Evolutionary conservation across 2,797 vertebrate genomes (phyloP).

Genomic region (Pseudomugil tenellus): DNA sequence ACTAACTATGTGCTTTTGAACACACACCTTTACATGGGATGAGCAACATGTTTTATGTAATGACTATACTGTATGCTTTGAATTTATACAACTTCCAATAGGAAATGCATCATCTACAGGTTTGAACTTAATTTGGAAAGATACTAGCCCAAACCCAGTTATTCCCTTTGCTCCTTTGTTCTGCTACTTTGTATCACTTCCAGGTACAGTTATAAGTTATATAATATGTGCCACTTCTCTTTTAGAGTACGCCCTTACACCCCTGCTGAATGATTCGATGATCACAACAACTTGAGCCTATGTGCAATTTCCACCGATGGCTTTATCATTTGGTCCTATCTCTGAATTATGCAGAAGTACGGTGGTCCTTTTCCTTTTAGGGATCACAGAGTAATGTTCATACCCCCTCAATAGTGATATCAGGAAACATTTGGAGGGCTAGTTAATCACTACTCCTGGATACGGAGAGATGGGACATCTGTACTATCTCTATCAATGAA

Average conservation of each 20-base stretch:
- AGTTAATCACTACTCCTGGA: not conserved
- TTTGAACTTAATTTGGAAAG: not conserved
- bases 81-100: not conserved
- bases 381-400: not conserved
- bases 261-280: not conserved
- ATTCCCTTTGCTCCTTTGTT: not conserved
- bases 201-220: not conserved
- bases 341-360: not conserved
- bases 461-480: not conserved
- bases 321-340: not conserved
- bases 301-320: not conserved
- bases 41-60: not conserved
- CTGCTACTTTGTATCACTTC: not conserved
- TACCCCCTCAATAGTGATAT: not conserved
- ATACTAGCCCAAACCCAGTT: not conserved
- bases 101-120: not conserved
- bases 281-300: not conserved
- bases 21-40: not conserved
- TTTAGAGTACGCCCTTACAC: not conserved
- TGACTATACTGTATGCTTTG: not conserved
- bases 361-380: not conserved
- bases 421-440: not conserved
- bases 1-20: not conserved
- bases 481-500: not conserved
- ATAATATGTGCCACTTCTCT: too few species aligned